A percentile compares a stretch with the other conserved stretches of the same genome.
phyloP scores from a whole-genome alignment of 2,797 vertebrate species.

The Coregonus suidteri region DNA sequence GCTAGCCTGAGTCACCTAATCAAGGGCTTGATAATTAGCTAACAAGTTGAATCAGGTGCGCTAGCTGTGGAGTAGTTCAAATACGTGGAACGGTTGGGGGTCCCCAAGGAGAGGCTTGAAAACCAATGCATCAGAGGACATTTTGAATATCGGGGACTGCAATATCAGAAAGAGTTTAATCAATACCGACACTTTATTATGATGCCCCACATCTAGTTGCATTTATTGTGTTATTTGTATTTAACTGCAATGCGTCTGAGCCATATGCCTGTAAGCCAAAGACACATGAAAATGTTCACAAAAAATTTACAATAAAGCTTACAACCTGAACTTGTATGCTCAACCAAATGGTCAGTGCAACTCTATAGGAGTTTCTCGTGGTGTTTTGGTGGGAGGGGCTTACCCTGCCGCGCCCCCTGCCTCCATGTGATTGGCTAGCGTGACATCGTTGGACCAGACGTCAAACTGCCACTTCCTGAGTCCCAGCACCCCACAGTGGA shows the following conservation, averaged over 20 bases:
- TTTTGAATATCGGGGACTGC: neutral
- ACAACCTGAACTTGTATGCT: too few species aligned
- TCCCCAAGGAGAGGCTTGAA: neutral
- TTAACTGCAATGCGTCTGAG: neutral
- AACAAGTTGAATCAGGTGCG: neutral
- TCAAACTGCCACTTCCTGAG: constrained; percentile 98
- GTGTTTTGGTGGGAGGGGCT: constrained; percentile 28
- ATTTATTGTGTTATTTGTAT: neutral
- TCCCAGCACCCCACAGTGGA: constrained; percentile 94
- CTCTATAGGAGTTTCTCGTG: neutral
- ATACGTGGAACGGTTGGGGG: neutral
- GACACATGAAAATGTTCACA: neutral
- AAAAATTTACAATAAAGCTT: neutral
- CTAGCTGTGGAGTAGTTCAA: neutral
- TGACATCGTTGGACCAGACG: constrained; percentile 97
- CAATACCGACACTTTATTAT: neutral
- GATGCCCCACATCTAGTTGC: neutral
- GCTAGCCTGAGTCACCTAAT: neutral
- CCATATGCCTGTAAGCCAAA: neutral
- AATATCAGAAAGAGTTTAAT: constrained; percentile 1
- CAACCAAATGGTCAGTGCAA: neutral
- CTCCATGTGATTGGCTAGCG: constrained; percentile 95
- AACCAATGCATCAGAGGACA: constrained; percentile 1
- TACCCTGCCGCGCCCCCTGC: constrained; percentile 93
- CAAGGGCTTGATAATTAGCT: neutral